Percentiles rank a stretch among this genome's conserved stretches.
Evolutionary conservation across 2,888 invertebrate species (phyloP).

Genomic region (Xylophagus ater): DNA sequence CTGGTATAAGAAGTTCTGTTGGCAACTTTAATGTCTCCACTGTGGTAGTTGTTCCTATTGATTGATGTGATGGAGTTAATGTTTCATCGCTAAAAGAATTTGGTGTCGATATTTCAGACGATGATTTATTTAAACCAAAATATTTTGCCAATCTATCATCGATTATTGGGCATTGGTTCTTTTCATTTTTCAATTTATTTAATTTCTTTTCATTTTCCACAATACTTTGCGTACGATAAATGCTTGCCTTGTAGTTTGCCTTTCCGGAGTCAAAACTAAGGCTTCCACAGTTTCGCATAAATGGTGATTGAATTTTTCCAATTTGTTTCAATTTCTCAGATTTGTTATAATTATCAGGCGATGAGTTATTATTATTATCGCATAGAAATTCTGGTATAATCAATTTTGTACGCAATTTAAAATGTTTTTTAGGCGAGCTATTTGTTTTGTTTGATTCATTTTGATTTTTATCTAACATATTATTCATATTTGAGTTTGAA

Average conservation of each 20-base stretch:
- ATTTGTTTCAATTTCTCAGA: too few species aligned
- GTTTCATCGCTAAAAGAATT: too few species aligned
- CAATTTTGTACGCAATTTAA: constrained; percentile 30
- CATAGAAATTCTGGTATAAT: constrained; percentile 30
- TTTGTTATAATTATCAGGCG: too few species aligned
- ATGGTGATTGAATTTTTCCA: constrained; percentile 36
- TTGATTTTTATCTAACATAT: too few species aligned
- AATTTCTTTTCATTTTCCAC: constrained; percentile 28
- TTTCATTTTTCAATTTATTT: not conserved
- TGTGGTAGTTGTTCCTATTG: constrained; percentile 14
- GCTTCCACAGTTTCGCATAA: constrained; percentile 26
- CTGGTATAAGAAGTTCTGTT: too few species aligned
- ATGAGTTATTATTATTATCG: constrained; percentile 26
- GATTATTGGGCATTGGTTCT: constrained; percentile 1
- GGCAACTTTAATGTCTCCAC: not conserved
- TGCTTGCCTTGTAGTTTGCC: constrained; percentile 27
- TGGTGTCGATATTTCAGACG: constrained; percentile 10
- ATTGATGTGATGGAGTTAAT: constrained; percentile 14
- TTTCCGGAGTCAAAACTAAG: constrained; percentile 31
- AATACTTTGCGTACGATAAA: constrained; percentile 18
- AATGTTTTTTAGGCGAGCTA: constrained; percentile 21
- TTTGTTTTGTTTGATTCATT: constrained; percentile 5
- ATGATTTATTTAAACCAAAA: constrained; percentile 26
- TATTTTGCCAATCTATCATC: constrained; percentile 31
- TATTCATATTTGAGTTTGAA: too few species aligned